Evolutionary conservation across 2,888 invertebrate species (phyloP).

Genomic region (Amiota minor): DNA sequence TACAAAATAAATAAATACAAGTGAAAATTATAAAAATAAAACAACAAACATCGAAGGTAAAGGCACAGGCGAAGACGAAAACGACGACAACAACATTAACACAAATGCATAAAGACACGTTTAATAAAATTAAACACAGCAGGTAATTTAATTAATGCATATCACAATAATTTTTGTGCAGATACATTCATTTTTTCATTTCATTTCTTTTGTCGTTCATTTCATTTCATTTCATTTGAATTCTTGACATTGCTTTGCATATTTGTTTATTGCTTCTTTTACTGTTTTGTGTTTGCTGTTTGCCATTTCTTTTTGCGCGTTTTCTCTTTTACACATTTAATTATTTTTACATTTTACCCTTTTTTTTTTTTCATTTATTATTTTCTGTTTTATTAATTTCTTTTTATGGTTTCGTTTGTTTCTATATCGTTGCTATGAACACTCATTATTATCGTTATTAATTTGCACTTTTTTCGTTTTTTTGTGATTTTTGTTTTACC

Average conservation of each 20-base stretch:
- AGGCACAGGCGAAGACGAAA: background rate
- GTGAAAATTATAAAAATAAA: no score
- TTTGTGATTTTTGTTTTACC: constrained; percentile 20
- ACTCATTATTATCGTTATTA: constrained; percentile 35
- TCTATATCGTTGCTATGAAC: constrained; percentile 47
- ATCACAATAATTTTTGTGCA: constrained; percentile 7
- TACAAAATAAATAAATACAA: no score
- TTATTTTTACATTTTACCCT: background rate
- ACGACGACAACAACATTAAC: constrained; percentile 39
- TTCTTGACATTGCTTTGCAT: constrained; percentile 25
- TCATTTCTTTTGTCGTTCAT: background rate
- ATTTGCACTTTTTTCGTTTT: constrained; percentile 59
- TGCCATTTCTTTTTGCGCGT: constrained; percentile 47
- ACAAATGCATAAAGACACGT: constrained; percentile 60
- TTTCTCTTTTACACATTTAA: constrained; percentile 46
- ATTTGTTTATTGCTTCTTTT: constrained; percentile 11
- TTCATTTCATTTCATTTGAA: background rate
- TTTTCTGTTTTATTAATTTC: constrained; percentile 51
- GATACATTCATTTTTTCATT: background rate
- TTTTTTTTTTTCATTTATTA: constrained; percentile 34
- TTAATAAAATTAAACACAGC: constrained; percentile 24
- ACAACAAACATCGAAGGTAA: no score
- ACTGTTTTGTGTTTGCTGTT: constrained; percentile 14
- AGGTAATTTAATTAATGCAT: constrained; percentile 24
- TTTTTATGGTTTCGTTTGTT: constrained; percentile 43